Evolutionary conservation across 2,888 invertebrate genomes (phyloP), one percentile per base, ranked within the genome.

Genomic region (Agrochola macilenta): DNA sequence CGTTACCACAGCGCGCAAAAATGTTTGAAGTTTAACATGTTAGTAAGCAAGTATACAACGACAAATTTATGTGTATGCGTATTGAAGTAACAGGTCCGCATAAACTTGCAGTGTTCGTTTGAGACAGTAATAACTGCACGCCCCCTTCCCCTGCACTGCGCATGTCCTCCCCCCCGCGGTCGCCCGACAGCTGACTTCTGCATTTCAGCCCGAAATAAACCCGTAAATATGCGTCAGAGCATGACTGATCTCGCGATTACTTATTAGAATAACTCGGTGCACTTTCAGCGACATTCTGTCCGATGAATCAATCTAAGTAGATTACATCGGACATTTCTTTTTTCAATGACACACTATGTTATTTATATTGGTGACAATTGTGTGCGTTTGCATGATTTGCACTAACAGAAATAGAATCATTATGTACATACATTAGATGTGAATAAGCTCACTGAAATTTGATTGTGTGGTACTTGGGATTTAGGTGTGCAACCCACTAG

Each of bases 221-320:
- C 79, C 79, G 89, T 84, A 87, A 90, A 89, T 90, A 92, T 93
- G 93, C 93, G 93, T 93, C 93, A 93, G 80, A 83, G 87, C 87
- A 88, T 89, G 92, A 91, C 89, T 90, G 91, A 92, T 91, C 90
- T 85, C 86, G 84, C 85, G 78, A 90, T 91, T 89, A 87, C 89
- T 90, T 90, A 88, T 89, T 74, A 89, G 89, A 89, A 89, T 90
- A 91, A 89, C 88, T 90, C 81, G 82, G 79, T 86, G 85, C 86
- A 86, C 84, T 87, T 85, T 82, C 84, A 78, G 81, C 83, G 87
- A 88, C 87, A 88, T 83, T 86, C 83, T 83, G 82, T 73, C 65
- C 79, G 89, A 86, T 91, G 91, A 91, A 91, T 92, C 90, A 91
- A 91, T 91, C 85, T 77, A 79, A 78, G 75, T 69, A 66, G 78